Base-by-base conservation (phyloP, 2,113 vertebrate species). In the Muntiacus muntjak region DNA sequence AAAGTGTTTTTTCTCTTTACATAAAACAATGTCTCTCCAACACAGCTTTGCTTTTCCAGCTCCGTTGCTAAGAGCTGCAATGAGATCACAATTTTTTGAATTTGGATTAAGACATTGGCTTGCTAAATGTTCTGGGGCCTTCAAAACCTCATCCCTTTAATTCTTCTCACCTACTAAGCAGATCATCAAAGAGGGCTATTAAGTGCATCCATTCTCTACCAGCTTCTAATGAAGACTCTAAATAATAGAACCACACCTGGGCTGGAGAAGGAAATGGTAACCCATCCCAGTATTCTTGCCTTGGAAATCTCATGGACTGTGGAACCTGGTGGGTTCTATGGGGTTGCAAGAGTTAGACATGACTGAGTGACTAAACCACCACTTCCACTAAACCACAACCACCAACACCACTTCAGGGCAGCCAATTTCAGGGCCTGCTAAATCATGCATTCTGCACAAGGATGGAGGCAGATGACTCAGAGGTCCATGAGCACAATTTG, bases 201-300 rank as follows among this genome's bases (percentile, higher is more conserved):
- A 36, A 58, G 28, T 19, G 45, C 3, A 58, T 54, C 50, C 23
- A 15, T 1, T 21, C n/a, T 58, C 58, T 25, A 52, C 17, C 30
- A 33, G 11, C 74, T 94, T 91, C 74, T 87, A 60, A 93, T 9
- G 21, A 81, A 76, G 76, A 94, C 74, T 62, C 16, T 83, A 36
- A 62, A 7, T 47, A 8, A 55, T 47, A 26, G 3, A 76, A 55
- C 47, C 19, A 10, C 33, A 40, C 23, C 76, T 9, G 36, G 83
- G 25, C 36, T 76, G 71, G 40, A 76, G 71, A 43, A 76, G 23
- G 71, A 76, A 76, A 43, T 76, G 71, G 40, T 40, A 40, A 43
- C 23, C 12, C 23, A 76, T 43, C 43, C n/a, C 67, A 40, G 71
- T 43, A 25, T 40, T 7, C 71, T 43, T 76, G 43, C 71, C 40